These are phyloP conservation scores for Eilema depressum DNA, from an alignment of 2,888 invertebrate species.

Conservation along the genomic window DNA sequence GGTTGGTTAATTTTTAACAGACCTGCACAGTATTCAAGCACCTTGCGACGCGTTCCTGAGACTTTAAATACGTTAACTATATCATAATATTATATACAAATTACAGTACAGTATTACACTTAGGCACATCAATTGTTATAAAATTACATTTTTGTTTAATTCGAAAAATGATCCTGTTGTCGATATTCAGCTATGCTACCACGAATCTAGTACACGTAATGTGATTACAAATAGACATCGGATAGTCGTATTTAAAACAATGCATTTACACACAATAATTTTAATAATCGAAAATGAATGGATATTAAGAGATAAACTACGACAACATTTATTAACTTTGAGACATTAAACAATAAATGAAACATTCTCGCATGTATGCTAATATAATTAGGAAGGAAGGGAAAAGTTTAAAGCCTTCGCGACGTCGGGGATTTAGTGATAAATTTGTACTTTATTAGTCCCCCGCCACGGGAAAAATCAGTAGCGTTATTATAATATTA, in stretches of 20 bases:
- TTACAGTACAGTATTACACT: conserved; percentile 84
- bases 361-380: conserved; percentile 72
- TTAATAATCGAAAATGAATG: conserved; percentile 44
- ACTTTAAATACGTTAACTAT: conserved; percentile 70
- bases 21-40: conserved; percentile 35
- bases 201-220: conserved; percentile 74
- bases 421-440: conserved; percentile 73
- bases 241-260: conserved; percentile 50
- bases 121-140: conserved; percentile 88
- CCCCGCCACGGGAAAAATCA: conserved; percentile 64
- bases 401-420: conserved; percentile 73
- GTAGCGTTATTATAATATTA: conserved; percentile 66
- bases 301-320: conserved; percentile 59
- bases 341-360: conserved; percentile 67
- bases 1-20: conserved; percentile 43
- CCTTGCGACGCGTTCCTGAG: conserved; percentile 58
- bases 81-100: conserved; percentile 67
- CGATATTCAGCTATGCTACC: conserved; percentile 74
- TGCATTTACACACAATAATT: conserved; percentile 41
- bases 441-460: conserved; percentile 84
- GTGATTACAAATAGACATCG: conserved; percentile 58
- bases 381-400: conserved; percentile 63
- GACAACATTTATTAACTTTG: conserved; percentile 77
- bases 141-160: conserved; percentile 83
- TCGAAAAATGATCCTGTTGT: conserved; percentile 80